Evolutionary conservation across 1,140 invertebrate species (phyloP).

Genomic region (Lutraria rhynchaena): DNA sequence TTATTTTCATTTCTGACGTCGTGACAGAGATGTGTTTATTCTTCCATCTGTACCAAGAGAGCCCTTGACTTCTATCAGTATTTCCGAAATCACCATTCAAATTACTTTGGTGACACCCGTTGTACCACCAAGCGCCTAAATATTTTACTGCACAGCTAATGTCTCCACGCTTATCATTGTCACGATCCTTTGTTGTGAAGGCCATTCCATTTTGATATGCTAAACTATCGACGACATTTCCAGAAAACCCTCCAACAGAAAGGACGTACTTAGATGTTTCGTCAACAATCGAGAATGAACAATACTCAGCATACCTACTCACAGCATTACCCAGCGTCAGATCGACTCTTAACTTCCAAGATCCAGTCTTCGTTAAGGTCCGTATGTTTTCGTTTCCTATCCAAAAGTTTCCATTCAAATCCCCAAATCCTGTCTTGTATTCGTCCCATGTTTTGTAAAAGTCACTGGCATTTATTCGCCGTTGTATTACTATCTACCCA

Average conservation of each 20-base stretch:
- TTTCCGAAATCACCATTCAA: background rate
- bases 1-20: constrained; percentile 17
- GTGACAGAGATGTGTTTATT: constrained; percentile 9
- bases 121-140: constrained; percentile 18
- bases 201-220: background rate
- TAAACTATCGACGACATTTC: background rate
- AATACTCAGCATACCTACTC: constrained; percentile 12
- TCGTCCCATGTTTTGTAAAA: constrained; percentile 28
- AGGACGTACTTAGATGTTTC: background rate
- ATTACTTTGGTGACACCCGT: background rate
- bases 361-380: too few species aligned
- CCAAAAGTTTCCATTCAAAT: constrained; percentile 36
- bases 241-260: background rate
- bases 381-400: too few species aligned
- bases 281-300: background rate
- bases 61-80: constrained; percentile 24
- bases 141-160: background rate
- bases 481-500: constrained; percentile 35
- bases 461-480: constrained; percentile 17
- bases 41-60: constrained; percentile 3
- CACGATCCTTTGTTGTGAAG: constrained; percentile 19
- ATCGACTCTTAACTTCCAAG: too few species aligned
- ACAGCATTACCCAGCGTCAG: too few species aligned
- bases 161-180: background rate
- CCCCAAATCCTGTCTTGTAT: too few species aligned